Conservation (phyloP, 2,113 vertebrate species). For the Chlorodrepanis virens region DNA sequence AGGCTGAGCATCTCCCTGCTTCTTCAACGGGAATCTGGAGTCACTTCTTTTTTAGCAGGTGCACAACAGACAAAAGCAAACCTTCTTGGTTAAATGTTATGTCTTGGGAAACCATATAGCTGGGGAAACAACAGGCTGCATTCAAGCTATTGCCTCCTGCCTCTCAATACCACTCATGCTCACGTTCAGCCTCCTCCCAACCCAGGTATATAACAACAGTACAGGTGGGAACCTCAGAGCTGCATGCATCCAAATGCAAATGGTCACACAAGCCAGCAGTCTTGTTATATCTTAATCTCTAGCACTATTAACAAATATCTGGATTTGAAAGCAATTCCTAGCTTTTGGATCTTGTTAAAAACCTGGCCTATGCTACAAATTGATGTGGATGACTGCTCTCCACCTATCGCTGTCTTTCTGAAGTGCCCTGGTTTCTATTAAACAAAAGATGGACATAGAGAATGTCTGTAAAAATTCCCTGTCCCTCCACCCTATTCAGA, state of each 20-base stretch:
- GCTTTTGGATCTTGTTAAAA: neutral
- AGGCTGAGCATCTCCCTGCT: neutral
- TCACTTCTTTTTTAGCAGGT: neutral
- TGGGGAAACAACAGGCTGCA: neutral
- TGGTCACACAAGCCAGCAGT: neutral
- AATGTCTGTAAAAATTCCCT: neutral
- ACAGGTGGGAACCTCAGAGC: neutral
- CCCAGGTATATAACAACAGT: neutral
- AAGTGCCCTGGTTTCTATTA: neutral
- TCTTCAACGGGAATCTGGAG: neutral
- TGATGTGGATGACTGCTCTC: neutral
- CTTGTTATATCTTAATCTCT: neutral
- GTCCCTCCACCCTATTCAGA: neutral
- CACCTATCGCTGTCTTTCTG: neutral
- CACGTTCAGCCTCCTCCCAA: neutral
- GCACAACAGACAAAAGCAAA: neutral
- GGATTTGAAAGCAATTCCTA: neutral
- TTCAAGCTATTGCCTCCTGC: neutral
- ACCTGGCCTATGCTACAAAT: neutral
- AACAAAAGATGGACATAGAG: neutral
- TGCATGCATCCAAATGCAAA: neutral
- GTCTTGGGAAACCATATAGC: neutral
- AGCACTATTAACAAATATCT: neutral
- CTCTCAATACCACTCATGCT: neutral
- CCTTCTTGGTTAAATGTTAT: neutral